Evolutionary conservation across 2,797 vertebrate species (phyloP).

Genomic region (Lepilemur ruficaudatus): DNA sequence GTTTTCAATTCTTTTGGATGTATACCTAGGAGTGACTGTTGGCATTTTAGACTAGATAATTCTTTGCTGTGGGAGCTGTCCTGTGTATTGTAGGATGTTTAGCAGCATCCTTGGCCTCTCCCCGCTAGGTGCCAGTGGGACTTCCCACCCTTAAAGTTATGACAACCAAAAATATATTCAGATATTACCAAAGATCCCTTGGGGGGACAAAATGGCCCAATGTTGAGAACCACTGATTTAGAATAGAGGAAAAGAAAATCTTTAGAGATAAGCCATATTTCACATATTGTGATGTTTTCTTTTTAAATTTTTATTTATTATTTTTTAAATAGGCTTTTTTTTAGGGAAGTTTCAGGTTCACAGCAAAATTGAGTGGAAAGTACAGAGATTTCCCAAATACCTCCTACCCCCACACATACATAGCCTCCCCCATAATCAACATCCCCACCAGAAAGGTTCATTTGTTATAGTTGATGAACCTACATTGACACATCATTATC

Average conservation of each 20-base stretch:
- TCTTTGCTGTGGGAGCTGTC: background rate
- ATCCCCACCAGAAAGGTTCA: background rate
- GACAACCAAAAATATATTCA: background rate
- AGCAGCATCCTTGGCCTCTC: background rate
- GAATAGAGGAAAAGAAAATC: background rate
- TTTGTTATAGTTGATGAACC: background rate
- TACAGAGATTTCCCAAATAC: background rate
- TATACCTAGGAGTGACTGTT: background rate
- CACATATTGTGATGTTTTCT: background rate
- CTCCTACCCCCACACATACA: background rate
- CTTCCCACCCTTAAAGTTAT: background rate
- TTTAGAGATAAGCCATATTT: background rate
- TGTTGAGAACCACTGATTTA: background rate
- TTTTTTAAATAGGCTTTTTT: background rate
- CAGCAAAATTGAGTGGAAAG: background rate
- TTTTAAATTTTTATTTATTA: background rate
- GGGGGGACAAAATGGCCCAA: background rate
- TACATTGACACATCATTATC: background rate
- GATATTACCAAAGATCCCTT: background rate
- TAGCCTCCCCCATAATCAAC: background rate
- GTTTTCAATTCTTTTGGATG: background rate
- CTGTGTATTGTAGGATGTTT: background rate
- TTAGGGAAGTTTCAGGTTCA: background rate
- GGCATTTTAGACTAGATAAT: background rate
- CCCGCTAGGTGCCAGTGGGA: background rate